Conservation (phyloP, 2,888 invertebrate species). For the Apocheima hispidaria region DNA sequence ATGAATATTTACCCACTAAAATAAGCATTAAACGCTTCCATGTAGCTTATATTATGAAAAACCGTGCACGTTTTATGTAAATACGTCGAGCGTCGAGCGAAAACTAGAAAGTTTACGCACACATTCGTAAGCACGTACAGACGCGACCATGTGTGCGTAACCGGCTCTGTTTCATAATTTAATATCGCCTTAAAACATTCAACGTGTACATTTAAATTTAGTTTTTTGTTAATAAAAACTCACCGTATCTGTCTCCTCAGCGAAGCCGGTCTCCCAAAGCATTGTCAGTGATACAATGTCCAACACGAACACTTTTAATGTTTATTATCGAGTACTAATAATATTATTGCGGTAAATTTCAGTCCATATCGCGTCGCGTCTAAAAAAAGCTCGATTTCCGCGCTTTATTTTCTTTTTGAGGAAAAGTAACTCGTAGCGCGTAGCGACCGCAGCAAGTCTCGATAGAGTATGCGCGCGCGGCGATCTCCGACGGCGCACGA, state of each 20-base stretch:
- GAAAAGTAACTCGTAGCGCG: slow-evolving; percentile 64
- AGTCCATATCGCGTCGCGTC: slow-evolving; percentile 66
- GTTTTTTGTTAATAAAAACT: slow-evolving; percentile 51
- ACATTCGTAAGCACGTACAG: slow-evolving; percentile 57
- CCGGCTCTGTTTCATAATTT: slow-evolving; percentile 75
- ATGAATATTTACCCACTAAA: slow-evolving; percentile 78
- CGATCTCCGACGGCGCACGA: slow-evolving; percentile 64
- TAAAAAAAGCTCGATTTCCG: slow-evolving; percentile 68
- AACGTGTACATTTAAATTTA: slow-evolving; percentile 37
- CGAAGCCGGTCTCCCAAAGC: slow-evolving; percentile 81
- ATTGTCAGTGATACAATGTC: slow-evolving; percentile 69
- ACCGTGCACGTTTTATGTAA: slow-evolving; percentile 85
- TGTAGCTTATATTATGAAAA: slow-evolving; percentile 83
- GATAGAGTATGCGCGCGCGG: slow-evolving; percentile 75
- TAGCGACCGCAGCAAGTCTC: slow-evolving; percentile 70
- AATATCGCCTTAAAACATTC: slow-evolving; percentile 57
- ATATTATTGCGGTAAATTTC: slow-evolving; percentile 46
- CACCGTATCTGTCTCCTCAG: slow-evolving; percentile 80
- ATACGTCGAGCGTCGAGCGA: slow-evolving; percentile 78
- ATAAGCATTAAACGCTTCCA: slow-evolving; percentile 74
- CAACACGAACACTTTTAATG: slow-evolving; percentile 67
- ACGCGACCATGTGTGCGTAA: slow-evolving; percentile 53
- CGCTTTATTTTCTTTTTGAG: slow-evolving; percentile 64
- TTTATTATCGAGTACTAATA: slow-evolving; percentile 16
- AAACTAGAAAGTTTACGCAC: slow-evolving; percentile 84